Evolutionary conservation across 2,797 vertebrate genomes (phyloP), one percentile per base, ranked within the genome.

Genomic region (Aplochiton taeniatus): DNA sequence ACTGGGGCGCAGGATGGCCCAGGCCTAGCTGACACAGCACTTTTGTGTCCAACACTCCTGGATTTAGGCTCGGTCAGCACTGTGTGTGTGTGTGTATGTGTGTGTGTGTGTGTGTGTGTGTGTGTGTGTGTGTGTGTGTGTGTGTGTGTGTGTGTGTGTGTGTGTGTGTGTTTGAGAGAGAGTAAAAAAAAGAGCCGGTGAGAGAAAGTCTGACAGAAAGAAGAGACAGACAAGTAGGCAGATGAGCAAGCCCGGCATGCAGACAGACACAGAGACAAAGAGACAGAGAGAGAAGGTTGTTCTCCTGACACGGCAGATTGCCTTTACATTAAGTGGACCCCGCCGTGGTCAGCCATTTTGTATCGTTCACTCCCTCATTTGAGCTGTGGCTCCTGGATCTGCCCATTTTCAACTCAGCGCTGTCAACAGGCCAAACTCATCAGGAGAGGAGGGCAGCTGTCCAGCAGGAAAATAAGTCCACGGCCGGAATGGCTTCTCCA

Each of bases 11-110:
- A 73, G 78, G 81, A 78, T 77, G 59, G 81, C 60, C 77, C 72
- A 72, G 75, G 71, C 85, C 82, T 66, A 76, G 76, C 87, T 91
- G 89, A 91, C 88, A 92, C 91, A 93, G 91, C 91, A 76, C 75
- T 90, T 85, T 81, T 82, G 71, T 73, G 68, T 71, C 74, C 72
- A 80, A 69, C 77, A 80, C 71, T 76, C 80, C 76, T 68, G 76
- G 66, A 72, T 82, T 88, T 80, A 75, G 77, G 79, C 81, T 68
- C 61, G 63, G 83, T 92, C 91, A 92, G 90, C 91, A 84, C 48
- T 74, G 66, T 63, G 57, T 41, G 56, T 48, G 46, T 45, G 44
- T 46, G 50, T 48, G 53, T 48, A 68, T 11, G 55, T 3, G 20
- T 57, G 54, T 42, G 54, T 52, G 50, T 17, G 50, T 52, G 50